Evolutionary conservation across 1,140 invertebrate genomes (phyloP).

Genomic region (Nymphalis io): DNA sequence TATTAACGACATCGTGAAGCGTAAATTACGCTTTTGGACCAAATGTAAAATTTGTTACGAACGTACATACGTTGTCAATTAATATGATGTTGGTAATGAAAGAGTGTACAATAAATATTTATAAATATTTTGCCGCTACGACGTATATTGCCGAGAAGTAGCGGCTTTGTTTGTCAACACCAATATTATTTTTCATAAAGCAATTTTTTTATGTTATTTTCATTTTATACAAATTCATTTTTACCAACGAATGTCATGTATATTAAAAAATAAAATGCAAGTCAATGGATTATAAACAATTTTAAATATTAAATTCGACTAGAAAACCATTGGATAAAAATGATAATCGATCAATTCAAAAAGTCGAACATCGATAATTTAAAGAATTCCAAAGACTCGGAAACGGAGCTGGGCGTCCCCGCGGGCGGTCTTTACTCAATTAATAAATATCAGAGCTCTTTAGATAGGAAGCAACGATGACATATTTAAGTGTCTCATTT

Average conservation of each 20-base stretch:
- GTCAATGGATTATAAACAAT: not conserved
- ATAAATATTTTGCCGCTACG: constrained; percentile 5
- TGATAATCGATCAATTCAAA: constrained; percentile 28
- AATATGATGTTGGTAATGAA: constrained; percentile 5
- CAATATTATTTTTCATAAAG: not conserved
- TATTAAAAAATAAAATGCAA: not conserved
- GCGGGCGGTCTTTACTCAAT: constrained; percentile 59
- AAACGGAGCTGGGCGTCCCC: constrained; percentile 42
- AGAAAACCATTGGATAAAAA: constrained; percentile 21
- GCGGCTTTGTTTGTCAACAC: constrained; percentile 1
- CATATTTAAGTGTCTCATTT: constrained; percentile 68
- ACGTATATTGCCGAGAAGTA: constrained; percentile 1
- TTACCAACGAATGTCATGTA: not conserved
- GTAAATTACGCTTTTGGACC: not conserved
- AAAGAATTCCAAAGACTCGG: constrained; percentile 42
- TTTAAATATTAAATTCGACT: not conserved
- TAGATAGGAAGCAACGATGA: constrained; percentile 73
- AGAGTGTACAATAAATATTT: not conserved
- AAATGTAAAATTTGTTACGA: constrained; percentile 6
- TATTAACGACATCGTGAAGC: not conserved
- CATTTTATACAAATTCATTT: not conserved
- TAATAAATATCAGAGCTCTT: constrained; percentile 64
- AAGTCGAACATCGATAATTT: constrained; percentile 30
- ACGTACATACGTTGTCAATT: not conserved
- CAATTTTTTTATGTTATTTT: not conserved